Evolutionary conservation across 2,888 invertebrate genomes (phyloP), one percentile per base, ranked within the genome.

Genomic region (Litoditis marina): DNA sequence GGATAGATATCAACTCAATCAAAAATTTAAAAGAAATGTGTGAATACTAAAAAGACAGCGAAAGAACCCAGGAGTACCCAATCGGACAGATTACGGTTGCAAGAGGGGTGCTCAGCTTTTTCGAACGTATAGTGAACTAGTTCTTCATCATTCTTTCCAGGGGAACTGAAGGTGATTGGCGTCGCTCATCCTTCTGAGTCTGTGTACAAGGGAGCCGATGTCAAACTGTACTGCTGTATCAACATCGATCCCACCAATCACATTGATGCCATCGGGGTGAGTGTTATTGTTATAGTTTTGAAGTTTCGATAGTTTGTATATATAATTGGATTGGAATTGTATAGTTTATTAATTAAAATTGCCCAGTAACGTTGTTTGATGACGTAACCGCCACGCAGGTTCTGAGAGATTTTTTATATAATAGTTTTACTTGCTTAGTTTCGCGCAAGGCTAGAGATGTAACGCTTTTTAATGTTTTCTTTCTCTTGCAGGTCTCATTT

Each of bases 211-310:
- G 80, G 80, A 30, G 74, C 70, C 2, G 76, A 78, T 22, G 73
- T 77, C n/a, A 79, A 70, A 0, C 53, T 81, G 22, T 75, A 70
- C 61, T 81, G 81, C 52, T 81, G 81, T 57, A 63, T 81, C 39
- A 81, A 81, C 65, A 61, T 81, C 44, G 82, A 81, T 64, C 82
- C 81, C 13, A 69, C 74, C 8, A 72, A 69, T 8, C 74, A 74
- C 52, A 71, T 81, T 51, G 73, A 73, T 44, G 65, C 65, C 19
- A 60, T 68, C 19, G 65, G 56, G 28, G 75, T 68, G 16, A 25
- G 25, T 31, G n/a, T n/a, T n/a, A n/a, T 57, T 16, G 16, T 46
- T 44, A 3, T 13, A 19, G 1, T 8, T 51, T 51, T 27, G 3
- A 39, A 32, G 13, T 8, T 16, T 2, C 7, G 28, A 53, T 27